These are phyloP conservation scores for Platysteira castanea DNA, from an alignment of 2,113 vertebrate species.

Conservation along the genomic window DNA sequence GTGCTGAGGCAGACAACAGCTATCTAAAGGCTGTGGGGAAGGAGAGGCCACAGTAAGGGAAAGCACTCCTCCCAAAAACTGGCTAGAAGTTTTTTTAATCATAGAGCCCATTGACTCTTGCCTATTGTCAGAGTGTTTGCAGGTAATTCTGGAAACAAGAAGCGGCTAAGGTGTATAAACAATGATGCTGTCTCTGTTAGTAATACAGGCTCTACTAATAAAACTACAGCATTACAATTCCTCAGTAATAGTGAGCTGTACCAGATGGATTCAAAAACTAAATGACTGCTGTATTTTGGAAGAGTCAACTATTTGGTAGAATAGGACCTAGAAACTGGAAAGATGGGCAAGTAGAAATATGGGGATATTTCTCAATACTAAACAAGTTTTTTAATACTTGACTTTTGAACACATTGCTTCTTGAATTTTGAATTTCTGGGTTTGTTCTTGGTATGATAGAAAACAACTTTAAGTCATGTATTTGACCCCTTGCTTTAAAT, in stretches of 20 bases:
- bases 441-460: neutral
- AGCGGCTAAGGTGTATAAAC: neutral
- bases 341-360: neutral
- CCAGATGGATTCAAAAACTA: neutral
- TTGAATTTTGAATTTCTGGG: neutral
- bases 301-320: neutral
- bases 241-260: neutral
- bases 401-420: neutral
- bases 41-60: neutral
- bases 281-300: neutral
- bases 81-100: neutral
- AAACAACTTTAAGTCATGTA: neutral
- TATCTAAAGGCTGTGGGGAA: neutral
- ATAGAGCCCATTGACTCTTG: neutral
- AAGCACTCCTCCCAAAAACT: neutral
- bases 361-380: neutral
- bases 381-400: neutral
- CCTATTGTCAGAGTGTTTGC: neutral
- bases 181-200: neutral
- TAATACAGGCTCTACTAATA: neutral
- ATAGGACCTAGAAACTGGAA: neutral
- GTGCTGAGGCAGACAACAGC: neutral
- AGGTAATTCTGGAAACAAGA: neutral
- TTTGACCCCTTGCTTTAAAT: neutral
- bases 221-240: neutral